These are phyloP conservation scores for Labeo rohita DNA, from an alignment of 2,113 vertebrate species.

Conservation along the genomic window DNA sequence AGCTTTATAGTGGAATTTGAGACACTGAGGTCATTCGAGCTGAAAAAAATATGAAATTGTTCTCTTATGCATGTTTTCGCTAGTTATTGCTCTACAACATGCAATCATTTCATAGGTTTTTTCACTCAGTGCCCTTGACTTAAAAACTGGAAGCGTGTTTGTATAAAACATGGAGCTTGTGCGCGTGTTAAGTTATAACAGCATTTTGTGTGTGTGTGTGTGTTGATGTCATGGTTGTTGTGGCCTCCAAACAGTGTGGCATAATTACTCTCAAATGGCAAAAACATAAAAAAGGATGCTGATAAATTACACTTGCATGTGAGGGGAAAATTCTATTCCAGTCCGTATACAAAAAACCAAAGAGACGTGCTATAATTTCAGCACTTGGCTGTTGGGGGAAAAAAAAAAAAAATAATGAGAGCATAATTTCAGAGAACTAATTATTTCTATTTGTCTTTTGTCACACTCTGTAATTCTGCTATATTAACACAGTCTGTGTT, in stretches of 20 bases:
- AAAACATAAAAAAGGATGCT: slow-evolving; percentile 72
- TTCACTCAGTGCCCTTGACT: neutral
- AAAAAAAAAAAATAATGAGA: slow-evolving; percentile 92
- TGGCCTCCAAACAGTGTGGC: slow-evolving; percentile 66
- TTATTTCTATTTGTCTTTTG: slow-evolving; percentile 99
- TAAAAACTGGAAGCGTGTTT: neutral
- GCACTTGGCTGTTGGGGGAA: slow-evolving; percentile 87
- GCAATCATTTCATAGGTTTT: neutral
- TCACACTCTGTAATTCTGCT: slow-evolving; percentile 99
- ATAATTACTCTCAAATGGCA: slow-evolving; percentile 80
- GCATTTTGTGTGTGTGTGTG: slow-evolving; percentile 65
- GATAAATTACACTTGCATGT: slow-evolving; percentile 76
- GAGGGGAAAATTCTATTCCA: slow-evolving; percentile 63
- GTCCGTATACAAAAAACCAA: slow-evolving; percentile 75
- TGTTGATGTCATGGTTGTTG: slow-evolving; percentile 73
- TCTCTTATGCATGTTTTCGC: neutral
- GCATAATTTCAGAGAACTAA: slow-evolving; percentile 99
- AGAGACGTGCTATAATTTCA: slow-evolving; percentile 85
- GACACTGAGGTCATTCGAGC: neutral
- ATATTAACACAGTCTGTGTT: slow-evolving; percentile 99
- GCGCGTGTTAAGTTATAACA: slow-evolving; percentile 71
- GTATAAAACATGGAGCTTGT: slow-evolving; percentile 52
- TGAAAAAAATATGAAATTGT: neutral
- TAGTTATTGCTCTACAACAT: neutral
- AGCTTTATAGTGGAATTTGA: neutral